A percentile compares a stretch with the other conserved stretches of the same genome.
These are phyloP conservation scores for Sycon ciliatum DNA, from an alignment of 37 sponge, comb jelly and placozoan genomes.

Conservation along the genomic window DNA sequence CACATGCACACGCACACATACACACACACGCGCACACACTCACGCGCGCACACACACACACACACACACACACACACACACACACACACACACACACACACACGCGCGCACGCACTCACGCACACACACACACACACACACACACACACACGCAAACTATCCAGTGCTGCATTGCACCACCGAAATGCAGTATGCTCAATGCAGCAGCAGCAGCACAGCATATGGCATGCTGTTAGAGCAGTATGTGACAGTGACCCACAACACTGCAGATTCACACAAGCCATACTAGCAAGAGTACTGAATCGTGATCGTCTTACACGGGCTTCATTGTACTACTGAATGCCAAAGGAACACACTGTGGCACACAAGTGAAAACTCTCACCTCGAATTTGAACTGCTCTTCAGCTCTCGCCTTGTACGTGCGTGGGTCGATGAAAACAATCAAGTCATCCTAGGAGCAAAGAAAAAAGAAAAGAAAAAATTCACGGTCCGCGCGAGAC, in stretches of 20 bases:
- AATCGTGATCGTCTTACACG: not conserved
- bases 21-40: not conserved
- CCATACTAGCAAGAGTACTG: too few relatives aligned
- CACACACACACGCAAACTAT: not conserved
- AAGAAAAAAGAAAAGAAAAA: too few relatives aligned
- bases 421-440: slow-evolving; percentile 71
- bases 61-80: not conserved
- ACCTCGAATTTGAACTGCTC: slow-evolving; percentile 90
- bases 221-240: too few relatives aligned
- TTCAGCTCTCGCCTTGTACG: slow-evolving; percentile 65
- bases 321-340: not conserved
- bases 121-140: not conserved
- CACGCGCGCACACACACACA: not conserved
- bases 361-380: not conserved
- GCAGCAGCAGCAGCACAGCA: too few relatives aligned
- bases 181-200: too few relatives aligned
- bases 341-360: not conserved
- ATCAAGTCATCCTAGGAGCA: slow-evolving; percentile 90
- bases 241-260: too few relatives aligned
- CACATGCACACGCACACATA: not conserved
- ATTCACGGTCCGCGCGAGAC: too few relatives aligned
- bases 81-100: not conserved
- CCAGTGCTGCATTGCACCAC: not conserved
- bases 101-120: too few relatives aligned
- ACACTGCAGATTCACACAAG: too few relatives aligned